Conservation (phyloP, 2,888 invertebrate genomes). For the Pilophorus perplexus region DNA sequence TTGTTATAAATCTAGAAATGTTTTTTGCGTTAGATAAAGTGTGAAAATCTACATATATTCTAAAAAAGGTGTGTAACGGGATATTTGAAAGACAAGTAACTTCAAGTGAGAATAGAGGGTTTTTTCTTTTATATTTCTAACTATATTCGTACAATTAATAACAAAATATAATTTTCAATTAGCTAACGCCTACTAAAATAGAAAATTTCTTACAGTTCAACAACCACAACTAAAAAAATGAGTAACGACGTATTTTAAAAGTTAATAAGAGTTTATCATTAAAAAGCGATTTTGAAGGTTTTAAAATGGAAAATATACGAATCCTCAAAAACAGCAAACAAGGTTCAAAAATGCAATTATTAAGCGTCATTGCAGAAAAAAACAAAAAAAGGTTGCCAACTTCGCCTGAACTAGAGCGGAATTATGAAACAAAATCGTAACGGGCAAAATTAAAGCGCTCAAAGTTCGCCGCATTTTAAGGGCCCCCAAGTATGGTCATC, state of each 20-base stretch:
- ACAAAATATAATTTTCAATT: slow-evolving; percentile 37
- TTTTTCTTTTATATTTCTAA: slow-evolving; percentile 17
- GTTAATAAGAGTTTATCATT: no score
- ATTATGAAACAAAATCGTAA: no score
- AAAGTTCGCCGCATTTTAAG: no score
- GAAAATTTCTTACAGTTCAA: slow-evolving; percentile 33
- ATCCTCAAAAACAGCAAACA: background rate
- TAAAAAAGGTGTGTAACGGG: slow-evolving; percentile 8
- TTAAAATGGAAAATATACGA: no score
- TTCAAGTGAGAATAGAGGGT: slow-evolving; percentile 32
- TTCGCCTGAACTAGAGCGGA: no score
- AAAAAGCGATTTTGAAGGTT: no score
- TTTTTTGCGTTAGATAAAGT: background rate
- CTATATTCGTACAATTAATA: slow-evolving; percentile 27
- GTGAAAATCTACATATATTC: slow-evolving; percentile 23
- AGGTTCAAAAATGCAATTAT: slow-evolving; percentile 10
- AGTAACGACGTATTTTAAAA: no score
- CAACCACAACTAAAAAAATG: slow-evolving; percentile 35
- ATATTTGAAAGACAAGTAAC: slow-evolving; percentile 26
- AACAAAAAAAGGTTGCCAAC: no score
- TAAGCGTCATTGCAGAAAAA: slow-evolving; percentile 19
- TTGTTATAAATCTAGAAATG: slow-evolving; percentile 4
- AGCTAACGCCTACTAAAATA: slow-evolving; percentile 20
- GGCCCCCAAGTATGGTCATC: no score
- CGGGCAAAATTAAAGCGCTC: no score